Base-by-base conservation (phyloP, 2,113 vertebrate genomes). In the Cebus imitator region DNA sequence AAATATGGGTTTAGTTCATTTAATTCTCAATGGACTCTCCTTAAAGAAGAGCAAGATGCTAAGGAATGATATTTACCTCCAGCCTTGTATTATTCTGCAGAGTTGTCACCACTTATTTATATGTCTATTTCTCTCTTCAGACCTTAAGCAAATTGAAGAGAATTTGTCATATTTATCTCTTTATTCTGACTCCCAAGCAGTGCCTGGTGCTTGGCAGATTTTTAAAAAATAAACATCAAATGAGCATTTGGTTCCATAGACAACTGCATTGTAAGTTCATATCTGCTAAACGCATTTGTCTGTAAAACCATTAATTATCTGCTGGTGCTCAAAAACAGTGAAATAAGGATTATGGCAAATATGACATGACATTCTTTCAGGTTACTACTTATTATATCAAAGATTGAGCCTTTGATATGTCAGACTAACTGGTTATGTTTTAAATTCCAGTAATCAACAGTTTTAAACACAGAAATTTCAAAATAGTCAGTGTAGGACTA, bases 401-500 rank as follows among this genome's bases (percentile, higher is more conserved):
- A 84, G 23, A 95, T 3, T 88, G 52, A 92, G 30, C 12, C 25
- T 87, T 64, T 64, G 6, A 64, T 64, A 64, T 93, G 58, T 68
- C 84, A 90, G 83, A 87, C 27, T 83, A 83, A 87, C 10, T 79
- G 37, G 30, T 86, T 96, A 66, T 90, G 93, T 87, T 79, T 43
- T 23, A 90, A 93, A 96, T 10, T 73, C 11, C 3, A 96, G 57
- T 78, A 85, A 94, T 61, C 50, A 27, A 61, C 66, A 75, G 40
- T 95, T 94, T 96, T 97, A 90, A 97, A 92, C 23, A 93, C 45
- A 90, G n/a, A 88, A 45, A 94, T 86, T 94, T 89, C 57, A 94
- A 94, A 89, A 64, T 35, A 91, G 58, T 78, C 13, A 40, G 91
- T 80, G 10, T 64, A 93, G 52, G 58, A 85, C 58, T 55, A 88